These are phyloP conservation scores for Hybognathus amarus DNA, from an alignment of 2,797 vertebrate genomes.

Conservation along the genomic window DNA sequence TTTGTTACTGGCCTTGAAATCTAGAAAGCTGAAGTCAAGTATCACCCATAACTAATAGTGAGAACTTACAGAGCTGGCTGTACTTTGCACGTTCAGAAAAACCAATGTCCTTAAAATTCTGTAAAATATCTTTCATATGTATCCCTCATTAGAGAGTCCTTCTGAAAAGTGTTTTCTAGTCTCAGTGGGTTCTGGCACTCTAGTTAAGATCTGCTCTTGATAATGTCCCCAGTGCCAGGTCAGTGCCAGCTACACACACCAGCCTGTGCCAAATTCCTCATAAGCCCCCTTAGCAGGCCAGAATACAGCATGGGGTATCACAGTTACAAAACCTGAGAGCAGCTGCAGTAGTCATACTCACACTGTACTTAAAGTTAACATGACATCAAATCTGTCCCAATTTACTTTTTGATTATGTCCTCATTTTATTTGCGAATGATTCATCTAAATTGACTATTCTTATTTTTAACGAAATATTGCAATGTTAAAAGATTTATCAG, in stretches of 20 bases:
- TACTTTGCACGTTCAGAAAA: slow-evolving; percentile 3
- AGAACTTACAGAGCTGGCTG: background rate
- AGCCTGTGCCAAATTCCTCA: slow-evolving; percentile 20
- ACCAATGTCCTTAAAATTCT: slow-evolving; percentile 5
- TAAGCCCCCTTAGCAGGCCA: slow-evolving; percentile 17
- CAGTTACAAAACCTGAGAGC: slow-evolving; percentile 2
- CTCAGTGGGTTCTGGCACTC: slow-evolving; percentile 21
- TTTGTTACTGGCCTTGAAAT: background rate
- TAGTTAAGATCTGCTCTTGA: slow-evolving; percentile 45
- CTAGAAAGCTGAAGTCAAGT: background rate
- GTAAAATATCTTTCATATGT: slow-evolving; percentile 7
- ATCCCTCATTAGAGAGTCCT: slow-evolving; percentile 15
- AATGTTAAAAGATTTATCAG: background rate
- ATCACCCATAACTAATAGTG: background rate
- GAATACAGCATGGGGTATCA: slow-evolving; percentile 1
- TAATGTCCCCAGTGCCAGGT: slow-evolving; percentile 16
- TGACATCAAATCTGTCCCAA: background rate
- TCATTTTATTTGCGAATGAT: background rate
- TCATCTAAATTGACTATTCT: background rate
- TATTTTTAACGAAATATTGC: background rate
- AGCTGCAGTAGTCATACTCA: background rate
- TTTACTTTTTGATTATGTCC: background rate
- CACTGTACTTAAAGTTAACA: slow-evolving; percentile 16
- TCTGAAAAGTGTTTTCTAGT: slow-evolving; percentile 28
- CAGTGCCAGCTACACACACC: slow-evolving; percentile 26